A percentile compares a stretch with the other conserved stretches of the same genome.
phyloP scores from a whole-genome alignment of 1,140 invertebrate genomes.

The Drosophila chauvacae region DNA sequence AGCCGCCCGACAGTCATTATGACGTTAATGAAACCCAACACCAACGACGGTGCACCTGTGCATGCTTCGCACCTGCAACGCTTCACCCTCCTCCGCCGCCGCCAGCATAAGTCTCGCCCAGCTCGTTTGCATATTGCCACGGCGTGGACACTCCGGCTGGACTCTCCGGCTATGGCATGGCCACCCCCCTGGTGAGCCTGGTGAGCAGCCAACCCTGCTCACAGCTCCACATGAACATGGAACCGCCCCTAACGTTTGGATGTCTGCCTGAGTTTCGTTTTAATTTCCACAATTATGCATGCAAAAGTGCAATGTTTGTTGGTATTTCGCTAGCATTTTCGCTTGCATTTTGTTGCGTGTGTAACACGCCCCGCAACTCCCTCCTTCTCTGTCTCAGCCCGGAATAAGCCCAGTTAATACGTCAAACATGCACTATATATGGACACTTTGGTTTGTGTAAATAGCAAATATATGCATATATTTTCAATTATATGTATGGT shows the following conservation, averaged over 20 bases:
- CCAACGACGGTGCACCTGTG: slow-evolving; percentile 66
- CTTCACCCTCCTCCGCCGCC: background rate
- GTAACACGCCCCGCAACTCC: slow-evolving; percentile 21
- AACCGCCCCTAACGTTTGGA: slow-evolving; percentile 23
- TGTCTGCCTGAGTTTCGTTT: slow-evolving; percentile 68
- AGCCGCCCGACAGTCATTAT: slow-evolving; percentile 68
- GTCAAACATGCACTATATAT: slow-evolving; percentile 65
- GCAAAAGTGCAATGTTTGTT: slow-evolving; percentile 81
- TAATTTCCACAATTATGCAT: slow-evolving; percentile 82
- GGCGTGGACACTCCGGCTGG: slow-evolving; percentile 28
- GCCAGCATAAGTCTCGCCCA: slow-evolving; percentile 44
- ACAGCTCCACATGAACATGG: slow-evolving; percentile 13
- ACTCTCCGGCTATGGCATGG: background rate
- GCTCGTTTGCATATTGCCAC: slow-evolving; percentile 65
- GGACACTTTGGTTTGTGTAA: slow-evolving; percentile 45
- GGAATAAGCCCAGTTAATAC: slow-evolving; percentile 68
- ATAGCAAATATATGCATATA: slow-evolving; percentile 25
- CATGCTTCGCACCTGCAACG: slow-evolving; percentile 70
- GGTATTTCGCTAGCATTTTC: slow-evolving; percentile 58
- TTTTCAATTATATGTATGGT: slow-evolving; percentile 30
- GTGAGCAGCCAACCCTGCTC: slow-evolving; percentile 4
- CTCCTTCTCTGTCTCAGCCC: slow-evolving; percentile 8
- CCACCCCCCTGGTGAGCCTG: slow-evolving; percentile 5
- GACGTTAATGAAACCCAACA: slow-evolving; percentile 82
- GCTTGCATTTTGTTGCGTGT: slow-evolving; percentile 73